Percentiles rank a stretch among this genome's conserved stretches.
Conservation (phyloP, 2,888 invertebrate genomes). For the Agriotes lineatus region DNA sequence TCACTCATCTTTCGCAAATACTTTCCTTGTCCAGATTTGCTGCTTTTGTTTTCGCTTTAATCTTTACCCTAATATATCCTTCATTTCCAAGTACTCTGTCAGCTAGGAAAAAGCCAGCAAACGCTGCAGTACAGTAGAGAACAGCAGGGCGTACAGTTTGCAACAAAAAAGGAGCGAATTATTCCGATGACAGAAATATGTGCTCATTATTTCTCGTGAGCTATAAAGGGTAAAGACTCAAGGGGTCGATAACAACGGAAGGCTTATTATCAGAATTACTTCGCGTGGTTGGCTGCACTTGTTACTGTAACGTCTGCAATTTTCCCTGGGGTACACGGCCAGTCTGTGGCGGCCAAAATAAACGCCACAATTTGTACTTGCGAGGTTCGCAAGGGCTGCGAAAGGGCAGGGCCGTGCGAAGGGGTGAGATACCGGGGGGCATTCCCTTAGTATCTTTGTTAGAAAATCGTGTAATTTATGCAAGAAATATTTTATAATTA, state of each 20-base stretch:
- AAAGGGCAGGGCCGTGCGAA: too few species aligned
- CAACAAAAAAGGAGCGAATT: slow-evolving; percentile 28
- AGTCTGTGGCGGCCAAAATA: slow-evolving; percentile 55
- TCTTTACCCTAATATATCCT: slow-evolving; percentile 2
- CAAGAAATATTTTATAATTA: too few species aligned
- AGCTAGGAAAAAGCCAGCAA: neutral
- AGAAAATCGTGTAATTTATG: too few species aligned
- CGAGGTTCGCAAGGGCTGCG: neutral
- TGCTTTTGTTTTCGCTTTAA: slow-evolving; percentile 11
- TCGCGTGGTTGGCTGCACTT: slow-evolving; percentile 53
- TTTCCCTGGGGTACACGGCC: slow-evolving; percentile 63
- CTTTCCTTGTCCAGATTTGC: slow-evolving; percentile 16
- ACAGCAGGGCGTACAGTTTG: neutral
- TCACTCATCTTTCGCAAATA: slow-evolving; percentile 41
- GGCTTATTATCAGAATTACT: slow-evolving; percentile 56
- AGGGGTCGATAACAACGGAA: slow-evolving; percentile 53
- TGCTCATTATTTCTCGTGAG: slow-evolving; percentile 41
- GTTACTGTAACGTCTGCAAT: slow-evolving; percentile 60
- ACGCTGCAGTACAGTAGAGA: neutral
- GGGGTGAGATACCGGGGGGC: too few species aligned
- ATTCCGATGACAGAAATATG: slow-evolving; percentile 40
- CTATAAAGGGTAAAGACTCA: slow-evolving; percentile 46
- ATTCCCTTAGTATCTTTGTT: too few species aligned
- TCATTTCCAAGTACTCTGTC: neutral
- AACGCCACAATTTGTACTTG: slow-evolving; percentile 43